Evolutionary conservation across 2,888 invertebrate genomes (phyloP).

Genomic region (Agrochola litura): DNA sequence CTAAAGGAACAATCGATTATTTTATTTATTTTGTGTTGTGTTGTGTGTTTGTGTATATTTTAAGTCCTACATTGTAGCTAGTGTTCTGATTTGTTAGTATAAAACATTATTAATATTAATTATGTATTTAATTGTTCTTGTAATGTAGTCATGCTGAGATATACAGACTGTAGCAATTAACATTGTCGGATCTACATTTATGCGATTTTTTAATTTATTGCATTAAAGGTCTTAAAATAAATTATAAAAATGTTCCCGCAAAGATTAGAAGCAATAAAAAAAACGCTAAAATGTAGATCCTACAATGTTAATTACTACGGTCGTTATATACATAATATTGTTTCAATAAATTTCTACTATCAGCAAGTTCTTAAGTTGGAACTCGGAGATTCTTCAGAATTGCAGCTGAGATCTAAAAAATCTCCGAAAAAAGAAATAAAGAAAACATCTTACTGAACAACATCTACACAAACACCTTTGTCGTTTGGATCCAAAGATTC

Average conservation of each 20-base stretch:
- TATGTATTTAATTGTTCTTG: background rate
- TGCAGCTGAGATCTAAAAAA: background rate
- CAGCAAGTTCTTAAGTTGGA: background rate
- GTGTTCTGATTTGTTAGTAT: conserved; percentile 3
- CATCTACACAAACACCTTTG: conserved; percentile 44
- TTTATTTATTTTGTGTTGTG: conserved; percentile 29
- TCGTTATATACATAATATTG: conserved; percentile 30
- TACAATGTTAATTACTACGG: too few relatives aligned
- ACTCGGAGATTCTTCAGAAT: background rate
- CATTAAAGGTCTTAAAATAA: too few relatives aligned
- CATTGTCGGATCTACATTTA: too few relatives aligned
- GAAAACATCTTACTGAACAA: conserved; percentile 52
- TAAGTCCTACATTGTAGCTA: background rate
- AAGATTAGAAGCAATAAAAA: too few relatives aligned
- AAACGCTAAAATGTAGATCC: too few relatives aligned
- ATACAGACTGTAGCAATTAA: conserved; percentile 12
- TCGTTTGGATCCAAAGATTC: conserved; percentile 37
- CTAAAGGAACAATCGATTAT: conserved; percentile 42
- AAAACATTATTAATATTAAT: background rate
- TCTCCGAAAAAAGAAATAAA: conserved; percentile 12
- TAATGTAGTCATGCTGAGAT: conserved; percentile 9
- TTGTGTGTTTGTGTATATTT: conserved; percentile 23
- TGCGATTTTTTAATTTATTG: too few relatives aligned
- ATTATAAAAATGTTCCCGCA: too few relatives aligned
- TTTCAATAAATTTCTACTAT: background rate